Conservation (phyloP, 1,140 invertebrate species). For the Phocides pigmalion region DNA sequence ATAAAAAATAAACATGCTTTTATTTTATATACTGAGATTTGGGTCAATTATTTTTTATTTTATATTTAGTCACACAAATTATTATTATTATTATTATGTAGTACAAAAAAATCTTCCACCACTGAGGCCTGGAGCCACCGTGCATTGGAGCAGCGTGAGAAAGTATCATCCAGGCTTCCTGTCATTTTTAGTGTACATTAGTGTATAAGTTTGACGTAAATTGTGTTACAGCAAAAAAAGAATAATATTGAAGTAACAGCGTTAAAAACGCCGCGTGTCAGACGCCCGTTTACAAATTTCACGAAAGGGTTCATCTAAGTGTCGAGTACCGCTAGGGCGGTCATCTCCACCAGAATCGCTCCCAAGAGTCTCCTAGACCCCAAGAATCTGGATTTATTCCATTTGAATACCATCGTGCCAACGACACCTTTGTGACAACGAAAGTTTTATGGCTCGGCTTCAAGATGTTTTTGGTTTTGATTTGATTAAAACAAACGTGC, state of each 20-base stretch:
- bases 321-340: constrained; percentile 70
- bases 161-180: too few relatives aligned
- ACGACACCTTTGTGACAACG: constrained; percentile 65
- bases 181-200: too few relatives aligned
- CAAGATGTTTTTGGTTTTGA: constrained; percentile 63
- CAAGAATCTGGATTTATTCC: constrained; percentile 76
- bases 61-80: too few relatives aligned
- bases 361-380: constrained; percentile 70
- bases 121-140: too few relatives aligned
- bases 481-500: constrained; percentile 43
- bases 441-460: constrained; percentile 57
- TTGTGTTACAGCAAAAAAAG: too few relatives aligned
- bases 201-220: too few relatives aligned
- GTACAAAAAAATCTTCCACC: too few relatives aligned
- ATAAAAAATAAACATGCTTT: too few relatives aligned
- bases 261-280: constrained; percentile 32
- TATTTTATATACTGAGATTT: too few relatives aligned
- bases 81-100: too few relatives aligned
- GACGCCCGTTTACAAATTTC: constrained; percentile 45
- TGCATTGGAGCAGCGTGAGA: too few relatives aligned
- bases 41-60: too few relatives aligned
- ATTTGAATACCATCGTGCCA: constrained; percentile 66
- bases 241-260: background rate
- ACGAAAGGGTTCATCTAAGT: constrained; percentile 67
- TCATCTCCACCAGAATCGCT: constrained; percentile 72